Evolutionary conservation across 2,797 vertebrate genomes (phyloP), one percentile per base, ranked within the genome.

Genomic region (Takifugu rubripes): DNA sequence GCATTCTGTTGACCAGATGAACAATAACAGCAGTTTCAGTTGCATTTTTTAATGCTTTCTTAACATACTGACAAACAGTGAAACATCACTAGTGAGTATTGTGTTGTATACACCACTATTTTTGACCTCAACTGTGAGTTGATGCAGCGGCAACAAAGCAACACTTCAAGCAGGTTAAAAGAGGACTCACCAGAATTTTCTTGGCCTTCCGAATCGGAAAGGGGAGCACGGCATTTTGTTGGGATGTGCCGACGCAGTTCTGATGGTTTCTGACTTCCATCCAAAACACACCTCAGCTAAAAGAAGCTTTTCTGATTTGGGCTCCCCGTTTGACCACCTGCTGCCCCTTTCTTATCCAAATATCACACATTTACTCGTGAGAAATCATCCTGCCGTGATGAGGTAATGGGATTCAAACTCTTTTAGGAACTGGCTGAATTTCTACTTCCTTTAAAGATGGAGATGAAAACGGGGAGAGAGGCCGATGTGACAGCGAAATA

Each of bases 171-270:
- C 26, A 61, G 59, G 45, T 67, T 36, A 44, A 50, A 52, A 47
- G 61, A 25, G 56, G 64, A 90, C 86, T 90, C 82, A 90, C 87
- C 89, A 89, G 66, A 87, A 80, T 66, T 84, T 90, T 68, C 65
- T 86, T 5, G 83, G 82, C 66, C 64, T 87, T 64, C 83, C 78
- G 1, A 88, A 80, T 74, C 85, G 64, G 61, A 92, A 90, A 72
- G 85, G 86, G 53, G 86, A 90, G 72, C 85, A 89, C 14, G 84
- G 86, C 86, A 90, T 90, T 68, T 71, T 85, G 68, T 52, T 44
- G 53, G 25, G 7, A 25, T 36, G 51, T 54, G 57, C 55, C 54
- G 24, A 52, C 54, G 29, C 14, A 27, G 25, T 29, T 61, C 50
- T 49, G 26, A 33, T 11, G 15, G 40, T 63, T 68, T 69, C 33